phyloP scores from a whole-genome alignment of 1,140 invertebrate species.

The Lepidurus couesii region DNA sequence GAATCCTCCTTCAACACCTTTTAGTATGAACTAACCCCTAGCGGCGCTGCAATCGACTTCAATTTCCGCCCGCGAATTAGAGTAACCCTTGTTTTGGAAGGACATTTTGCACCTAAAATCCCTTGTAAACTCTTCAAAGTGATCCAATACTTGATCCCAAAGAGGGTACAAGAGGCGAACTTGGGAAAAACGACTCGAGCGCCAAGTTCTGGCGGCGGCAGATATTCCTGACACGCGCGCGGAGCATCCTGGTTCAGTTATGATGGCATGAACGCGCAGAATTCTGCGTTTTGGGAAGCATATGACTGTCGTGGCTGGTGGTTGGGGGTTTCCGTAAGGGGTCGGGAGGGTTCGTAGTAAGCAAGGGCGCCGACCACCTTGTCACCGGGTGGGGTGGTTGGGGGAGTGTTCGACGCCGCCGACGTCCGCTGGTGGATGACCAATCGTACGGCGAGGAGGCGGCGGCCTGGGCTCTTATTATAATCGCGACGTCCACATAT shows the following conservation, averaged over 20 bases:
- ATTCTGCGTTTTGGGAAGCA: constrained; percentile 10
- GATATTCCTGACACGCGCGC: neutral
- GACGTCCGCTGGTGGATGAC: constrained; percentile 16
- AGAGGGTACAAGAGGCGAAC: neutral
- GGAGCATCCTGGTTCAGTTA: neutral
- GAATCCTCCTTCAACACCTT: neutral
- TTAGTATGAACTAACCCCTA: too few relatives aligned
- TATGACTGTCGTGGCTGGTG: constrained; percentile 14
- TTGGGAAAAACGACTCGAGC: neutral
- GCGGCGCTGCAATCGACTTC: too few relatives aligned
- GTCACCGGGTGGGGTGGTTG: neutral
- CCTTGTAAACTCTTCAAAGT: too few relatives aligned
- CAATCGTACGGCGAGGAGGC: constrained; percentile 15
- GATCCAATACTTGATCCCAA: too few relatives aligned
- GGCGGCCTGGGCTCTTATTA: constrained; percentile 18
- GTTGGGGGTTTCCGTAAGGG: neutral
- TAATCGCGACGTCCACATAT: constrained; percentile 21
- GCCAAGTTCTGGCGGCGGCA: neutral
- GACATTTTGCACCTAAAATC: too few relatives aligned
- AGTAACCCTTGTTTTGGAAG: too few relatives aligned
- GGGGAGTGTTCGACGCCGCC: constrained; percentile 3
- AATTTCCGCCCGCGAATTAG: too few relatives aligned
- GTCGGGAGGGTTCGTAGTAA: neutral
- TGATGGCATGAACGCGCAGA: constrained; percentile 16
- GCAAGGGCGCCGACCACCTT: neutral